Evolutionary conservation across 2,888 invertebrate genomes (phyloP), one percentile per base, ranked within the genome.

Genomic region (Zhuqinia jingwanae): DNA sequence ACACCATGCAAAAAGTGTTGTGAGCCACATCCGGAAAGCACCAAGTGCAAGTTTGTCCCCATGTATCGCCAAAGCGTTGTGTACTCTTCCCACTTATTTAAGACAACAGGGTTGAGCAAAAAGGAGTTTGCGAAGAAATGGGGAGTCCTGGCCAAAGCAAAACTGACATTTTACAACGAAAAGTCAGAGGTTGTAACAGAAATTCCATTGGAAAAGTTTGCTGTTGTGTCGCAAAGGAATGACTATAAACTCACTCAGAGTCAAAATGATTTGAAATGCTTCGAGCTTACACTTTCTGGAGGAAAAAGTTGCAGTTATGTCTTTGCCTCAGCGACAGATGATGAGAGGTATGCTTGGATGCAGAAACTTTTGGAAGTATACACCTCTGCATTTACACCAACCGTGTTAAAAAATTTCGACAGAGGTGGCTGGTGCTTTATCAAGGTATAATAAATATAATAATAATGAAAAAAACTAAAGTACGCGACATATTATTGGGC

Each of bases 341-440:
- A 65, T 0, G 90, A 90, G 87, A 91, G 94, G 91, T 91, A 93
- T 79, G 92, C 95, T 86, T 97, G 97, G 97, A 95, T 96, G 92
- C 96, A 96, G 92, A 95, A 95, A 92, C 93, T 97, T 25, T 94
- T 96, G 0, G 96, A 96, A 92, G 95, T 95, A 90, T 92, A 96
- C 22, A 96, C 96, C 0, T 93, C 94, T 36, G 93, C 94, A n/a
- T 95, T 95, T 92, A 95, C 95, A 0, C 92, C 94, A 0, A 95
- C 95, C 91, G 94, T 95, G 87, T 95, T 95, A 0, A 93, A 95
- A 0, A 95, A 96, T 91, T 95, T 95, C 91, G 95, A 95, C 17
- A 93, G 96, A 91, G 95, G 95, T 89, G 97, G 97, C 27, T 97
- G 96, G 96, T 96, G 96, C 90, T 96, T 95, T 92, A 93, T 97